Conservation (phyloP, 2,888 invertebrate genomes). For the Muschampia plurimacula region DNA sequence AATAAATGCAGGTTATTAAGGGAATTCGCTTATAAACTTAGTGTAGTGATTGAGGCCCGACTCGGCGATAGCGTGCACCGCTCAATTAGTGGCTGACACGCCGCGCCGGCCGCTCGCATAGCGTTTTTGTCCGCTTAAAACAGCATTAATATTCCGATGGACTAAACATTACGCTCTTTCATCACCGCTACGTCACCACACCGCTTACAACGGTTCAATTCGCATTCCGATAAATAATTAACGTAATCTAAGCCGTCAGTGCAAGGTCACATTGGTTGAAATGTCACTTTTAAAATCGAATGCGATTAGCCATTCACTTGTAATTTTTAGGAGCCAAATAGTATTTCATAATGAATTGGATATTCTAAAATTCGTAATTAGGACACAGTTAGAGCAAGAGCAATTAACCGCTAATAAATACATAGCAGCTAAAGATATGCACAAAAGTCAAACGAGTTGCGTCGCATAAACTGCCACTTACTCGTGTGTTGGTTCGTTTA, state of each 20-base stretch:
- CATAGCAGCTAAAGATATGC: slow-evolving; percentile 23
- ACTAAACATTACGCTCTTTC: slow-evolving; percentile 70
- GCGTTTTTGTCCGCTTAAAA: slow-evolving; percentile 76
- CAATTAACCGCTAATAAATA: slow-evolving; percentile 27
- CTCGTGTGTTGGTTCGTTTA: slow-evolving; percentile 43
- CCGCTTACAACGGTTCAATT: slow-evolving; percentile 40
- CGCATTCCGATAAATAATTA: slow-evolving; percentile 37
- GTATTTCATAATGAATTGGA: background rate
- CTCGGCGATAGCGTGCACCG: slow-evolving; percentile 75
- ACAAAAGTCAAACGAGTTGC: slow-evolving; percentile 13
- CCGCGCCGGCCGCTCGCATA: slow-evolving; percentile 65
- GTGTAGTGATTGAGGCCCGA: slow-evolving; percentile 59
- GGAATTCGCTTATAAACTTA: slow-evolving; percentile 57
- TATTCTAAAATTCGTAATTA: background rate
- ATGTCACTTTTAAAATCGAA: slow-evolving; percentile 52
- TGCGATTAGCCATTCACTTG: slow-evolving; percentile 26
- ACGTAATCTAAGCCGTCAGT: slow-evolving; percentile 38
- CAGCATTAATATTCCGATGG: slow-evolving; percentile 73
- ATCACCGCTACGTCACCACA: slow-evolving; percentile 46
- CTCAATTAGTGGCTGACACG: slow-evolving; percentile 80
- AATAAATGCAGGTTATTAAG: slow-evolving; percentile 57
- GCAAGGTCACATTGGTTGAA: slow-evolving; percentile 51
- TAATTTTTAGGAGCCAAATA: background rate
- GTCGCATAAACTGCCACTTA: slow-evolving; percentile 26
- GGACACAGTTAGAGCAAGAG: slow-evolving; percentile 5